Percentiles rank a stretch among this genome's conserved stretches.
Conservation (phyloP, 92 coral and sea anemone species). For the Chrysogorgia sp. region DNA sequence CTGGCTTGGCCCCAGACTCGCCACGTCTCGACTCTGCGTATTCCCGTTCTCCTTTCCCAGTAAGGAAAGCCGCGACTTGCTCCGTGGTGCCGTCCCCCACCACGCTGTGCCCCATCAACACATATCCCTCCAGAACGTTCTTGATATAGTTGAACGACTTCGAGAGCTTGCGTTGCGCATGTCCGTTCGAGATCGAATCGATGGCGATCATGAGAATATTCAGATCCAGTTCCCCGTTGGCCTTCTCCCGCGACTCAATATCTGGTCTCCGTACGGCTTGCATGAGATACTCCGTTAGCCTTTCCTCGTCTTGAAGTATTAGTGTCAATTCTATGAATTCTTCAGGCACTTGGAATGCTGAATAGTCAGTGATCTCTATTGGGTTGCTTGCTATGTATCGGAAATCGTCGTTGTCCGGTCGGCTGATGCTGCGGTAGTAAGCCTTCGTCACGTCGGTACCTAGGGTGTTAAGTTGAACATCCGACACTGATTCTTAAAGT, state of each 20-base stretch:
- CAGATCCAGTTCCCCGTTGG: conserved; percentile 65
- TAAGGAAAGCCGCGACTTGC: conserved; percentile 77
- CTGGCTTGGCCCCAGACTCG: conserved; percentile 51
- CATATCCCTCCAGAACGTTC: conserved; percentile 62
- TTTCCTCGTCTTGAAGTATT: conserved; percentile 52
- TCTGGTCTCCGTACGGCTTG: conserved; percentile 70
- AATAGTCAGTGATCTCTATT: neutral
- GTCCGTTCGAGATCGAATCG: conserved; percentile 79
- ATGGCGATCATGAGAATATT: conserved; percentile 80
- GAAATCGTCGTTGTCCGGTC: conserved; percentile 21
- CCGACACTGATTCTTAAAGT: too few relatives aligned
- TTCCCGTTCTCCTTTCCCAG: conserved; percentile 80
- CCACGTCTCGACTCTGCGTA: conserved; percentile 81
- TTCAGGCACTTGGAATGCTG: conserved; percentile 1
- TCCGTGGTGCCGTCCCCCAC: conserved; percentile 96
- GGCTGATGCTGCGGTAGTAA: conserved; percentile 1
- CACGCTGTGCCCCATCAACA: conserved; percentile 78
- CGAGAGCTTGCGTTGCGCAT: conserved; percentile 77
- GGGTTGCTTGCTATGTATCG: neutral
- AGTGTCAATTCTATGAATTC: conserved; percentile 79
- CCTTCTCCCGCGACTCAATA: conserved; percentile 48
- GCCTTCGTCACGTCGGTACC: conserved; percentile 13
- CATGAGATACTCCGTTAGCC: conserved; percentile 71
- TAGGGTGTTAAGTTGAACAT: neutral
- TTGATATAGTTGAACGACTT: conserved; percentile 68